Percentiles rank a stretch among this genome's conserved stretches.
Evolutionary conservation across 2,797 vertebrate genomes (phyloP).

Genomic region (Sebastes nivosus): DNA sequence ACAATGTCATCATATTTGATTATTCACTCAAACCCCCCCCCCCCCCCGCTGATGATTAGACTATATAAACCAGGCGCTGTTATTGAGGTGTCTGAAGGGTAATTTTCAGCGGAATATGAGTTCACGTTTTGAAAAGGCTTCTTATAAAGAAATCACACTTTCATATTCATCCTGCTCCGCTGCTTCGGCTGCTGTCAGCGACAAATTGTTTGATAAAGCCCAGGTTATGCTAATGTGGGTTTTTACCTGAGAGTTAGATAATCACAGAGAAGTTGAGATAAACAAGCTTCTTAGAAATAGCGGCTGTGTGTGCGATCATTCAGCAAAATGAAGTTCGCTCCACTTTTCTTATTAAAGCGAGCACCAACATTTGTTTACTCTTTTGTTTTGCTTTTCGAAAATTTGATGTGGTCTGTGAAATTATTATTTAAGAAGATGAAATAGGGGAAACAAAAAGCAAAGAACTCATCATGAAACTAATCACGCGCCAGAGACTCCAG

Average conservation of each 20-base stretch:
- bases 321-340: background rate
- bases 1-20: constrained; percentile 12
- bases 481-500: background rate
- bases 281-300: background rate
- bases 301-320: constrained; percentile 12
- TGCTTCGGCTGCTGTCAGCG: constrained; percentile 13
- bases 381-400: background rate
- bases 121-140: constrained; percentile 13
- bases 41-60: constrained; percentile 10
- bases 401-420: background rate
- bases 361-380: background rate
- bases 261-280: constrained; percentile 32
- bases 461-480: background rate
- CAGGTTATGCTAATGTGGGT: constrained; percentile 39
- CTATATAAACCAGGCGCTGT: background rate
- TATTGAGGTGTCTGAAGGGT: constrained; percentile 3
- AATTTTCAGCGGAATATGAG: constrained; percentile 24
- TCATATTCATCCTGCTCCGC: constrained; percentile 21
- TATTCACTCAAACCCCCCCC: background rate
- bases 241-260: constrained; percentile 28
- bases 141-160: constrained; percentile 26
- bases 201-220: constrained; percentile 32
- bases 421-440: background rate
- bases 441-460: background rate
- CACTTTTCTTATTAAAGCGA: background rate